Conservation (phyloP, 2,888 invertebrate species). For the Neoscelio sp. region DNA sequence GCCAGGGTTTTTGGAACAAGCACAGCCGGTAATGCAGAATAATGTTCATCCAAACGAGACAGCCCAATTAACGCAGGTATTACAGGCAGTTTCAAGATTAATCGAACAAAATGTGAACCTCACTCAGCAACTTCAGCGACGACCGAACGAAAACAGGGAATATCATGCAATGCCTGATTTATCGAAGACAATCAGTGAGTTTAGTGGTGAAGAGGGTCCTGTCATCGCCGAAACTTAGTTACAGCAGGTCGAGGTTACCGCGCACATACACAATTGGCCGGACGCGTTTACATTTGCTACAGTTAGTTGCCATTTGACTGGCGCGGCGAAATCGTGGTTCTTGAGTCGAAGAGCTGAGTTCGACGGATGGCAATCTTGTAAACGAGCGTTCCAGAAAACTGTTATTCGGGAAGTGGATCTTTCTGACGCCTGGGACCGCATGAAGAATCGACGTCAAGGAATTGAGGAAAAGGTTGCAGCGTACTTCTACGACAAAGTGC, state of each 20-base stretch:
- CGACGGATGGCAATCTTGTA: neutral
- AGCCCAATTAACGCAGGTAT: too few relatives aligned
- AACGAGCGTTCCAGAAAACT: neutral
- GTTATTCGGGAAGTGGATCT: slow-evolving; percentile 9
- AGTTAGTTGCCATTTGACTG: neutral
- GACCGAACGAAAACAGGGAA: too few relatives aligned
- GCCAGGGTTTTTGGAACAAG: too few relatives aligned
- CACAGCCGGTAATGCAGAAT: too few relatives aligned
- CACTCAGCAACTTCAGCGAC: neutral
- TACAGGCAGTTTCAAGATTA: neutral
- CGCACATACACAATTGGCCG: neutral
- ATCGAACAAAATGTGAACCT: neutral
- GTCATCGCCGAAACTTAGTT: neutral
- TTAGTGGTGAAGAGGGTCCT: neutral
- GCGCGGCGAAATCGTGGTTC: slow-evolving; percentile 5
- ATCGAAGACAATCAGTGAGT: neutral
- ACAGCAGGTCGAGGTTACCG: neutral
- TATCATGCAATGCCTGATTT: neutral
- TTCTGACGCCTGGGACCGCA: slow-evolving; percentile 16
- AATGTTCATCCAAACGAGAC: too few relatives aligned
- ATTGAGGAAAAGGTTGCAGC: slow-evolving; percentile 8
- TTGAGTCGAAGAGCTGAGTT: neutral
- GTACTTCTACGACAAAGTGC: slow-evolving; percentile 30
- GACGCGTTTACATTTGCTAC: neutral
- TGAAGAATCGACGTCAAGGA: slow-evolving; percentile 1